These are phyloP conservation scores for Hemiscyllium ocellatum DNA, from an alignment of 2,113 vertebrate species.

Conservation along the genomic window DNA sequence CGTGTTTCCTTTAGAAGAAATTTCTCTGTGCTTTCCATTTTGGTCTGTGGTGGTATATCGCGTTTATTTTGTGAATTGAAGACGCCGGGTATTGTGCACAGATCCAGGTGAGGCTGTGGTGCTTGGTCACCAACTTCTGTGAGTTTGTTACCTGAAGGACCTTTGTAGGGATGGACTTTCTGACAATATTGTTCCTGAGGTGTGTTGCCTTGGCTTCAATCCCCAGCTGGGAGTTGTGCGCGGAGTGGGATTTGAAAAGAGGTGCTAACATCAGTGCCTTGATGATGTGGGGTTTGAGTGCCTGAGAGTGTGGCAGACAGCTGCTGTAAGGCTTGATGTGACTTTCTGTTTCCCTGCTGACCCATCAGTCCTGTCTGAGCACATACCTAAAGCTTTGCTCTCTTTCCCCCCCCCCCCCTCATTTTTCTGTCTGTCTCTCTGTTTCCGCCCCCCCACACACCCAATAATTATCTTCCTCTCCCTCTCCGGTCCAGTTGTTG, in stretches of 20 bases:
- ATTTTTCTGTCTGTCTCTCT: neutral
- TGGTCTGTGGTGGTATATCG: neutral
- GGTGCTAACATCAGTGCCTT: neutral
- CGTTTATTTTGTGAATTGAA: neutral
- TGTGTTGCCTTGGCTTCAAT: neutral
- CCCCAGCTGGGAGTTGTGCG: no score
- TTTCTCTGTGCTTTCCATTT: neutral
- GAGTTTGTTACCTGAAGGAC: neutral
- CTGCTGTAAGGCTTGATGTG: neutral
- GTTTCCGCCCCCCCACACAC: no score
- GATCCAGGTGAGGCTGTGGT: neutral
- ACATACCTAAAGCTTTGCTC: no score
- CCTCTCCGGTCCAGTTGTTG: no score
- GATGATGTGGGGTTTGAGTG: neutral
- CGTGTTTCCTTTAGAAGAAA: no score
- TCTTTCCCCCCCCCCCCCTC: no score
- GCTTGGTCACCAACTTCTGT: neutral
- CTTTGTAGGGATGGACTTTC: neutral
- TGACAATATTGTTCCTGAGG: neutral
- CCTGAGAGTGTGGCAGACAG: neutral
- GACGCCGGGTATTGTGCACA: neutral
- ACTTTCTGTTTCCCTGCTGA: no score
- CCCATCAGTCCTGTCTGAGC: neutral
- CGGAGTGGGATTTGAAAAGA: neutral
- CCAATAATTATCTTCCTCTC: no score